Percentiles rank a stretch among this genome's conserved stretches.
Evolutionary conservation across 2,113 vertebrate species (phyloP).

Genomic region (Neofelis nebulosa): DNA sequence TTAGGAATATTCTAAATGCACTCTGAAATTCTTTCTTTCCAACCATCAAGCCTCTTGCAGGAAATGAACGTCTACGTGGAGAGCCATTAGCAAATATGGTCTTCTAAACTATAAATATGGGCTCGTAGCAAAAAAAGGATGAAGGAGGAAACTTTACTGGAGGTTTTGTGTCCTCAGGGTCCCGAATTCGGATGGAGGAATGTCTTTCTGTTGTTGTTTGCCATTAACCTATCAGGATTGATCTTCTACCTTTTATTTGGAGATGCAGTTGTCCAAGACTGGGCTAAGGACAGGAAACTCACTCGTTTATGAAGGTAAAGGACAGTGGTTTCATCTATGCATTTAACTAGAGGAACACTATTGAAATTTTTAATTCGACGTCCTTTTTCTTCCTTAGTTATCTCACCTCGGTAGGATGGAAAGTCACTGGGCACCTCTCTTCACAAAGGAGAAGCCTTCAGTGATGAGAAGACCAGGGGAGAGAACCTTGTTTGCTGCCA

Average conservation of each 20-base stretch:
- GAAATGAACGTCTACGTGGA: background rate
- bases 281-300: conserved; percentile 81
- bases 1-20: background rate
- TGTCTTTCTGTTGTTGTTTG: conserved; percentile 84
- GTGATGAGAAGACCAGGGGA: background rate
- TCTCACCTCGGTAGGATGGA: background rate
- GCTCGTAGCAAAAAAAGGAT: background rate
- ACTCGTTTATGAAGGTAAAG: conserved; percentile 66
- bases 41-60: background rate
- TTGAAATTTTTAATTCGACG: background rate
- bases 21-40: background rate
- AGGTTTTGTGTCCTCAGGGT: conserved; percentile 75
- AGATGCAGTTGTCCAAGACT: conserved; percentile 83
- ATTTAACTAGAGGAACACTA: background rate
- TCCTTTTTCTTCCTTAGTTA: conserved; percentile 40
- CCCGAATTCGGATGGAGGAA: conserved; percentile 84
- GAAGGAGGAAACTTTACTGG: background rate
- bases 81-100: background rate
- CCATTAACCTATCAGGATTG: conserved; percentile 80
- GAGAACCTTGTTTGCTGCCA: background rate
- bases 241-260: conserved; percentile 82
- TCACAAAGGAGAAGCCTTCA: background rate
- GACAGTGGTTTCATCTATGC: background rate
- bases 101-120: background rate
- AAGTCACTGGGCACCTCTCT: background rate